Percentiles rank a stretch among this genome's conserved stretches.
Conservation (phyloP, 2,888 invertebrate genomes). For the Automeris io region DNA sequence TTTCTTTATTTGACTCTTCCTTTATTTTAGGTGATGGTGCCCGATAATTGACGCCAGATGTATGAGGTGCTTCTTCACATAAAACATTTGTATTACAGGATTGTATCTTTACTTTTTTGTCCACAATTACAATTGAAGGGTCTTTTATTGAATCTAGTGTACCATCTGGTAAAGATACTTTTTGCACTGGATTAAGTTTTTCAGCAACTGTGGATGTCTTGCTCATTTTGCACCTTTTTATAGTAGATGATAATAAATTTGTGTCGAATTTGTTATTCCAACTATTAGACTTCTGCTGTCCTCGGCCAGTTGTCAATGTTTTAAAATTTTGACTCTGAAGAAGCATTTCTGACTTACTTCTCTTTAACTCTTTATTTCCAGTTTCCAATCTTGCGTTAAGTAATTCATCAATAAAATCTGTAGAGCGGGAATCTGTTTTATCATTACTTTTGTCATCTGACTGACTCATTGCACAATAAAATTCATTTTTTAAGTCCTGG, state of each 20-base stretch:
- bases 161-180: conserved; percentile 41
- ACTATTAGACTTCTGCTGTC: conserved; percentile 82
- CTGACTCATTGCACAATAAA: conserved; percentile 66
- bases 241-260: conserved; percentile 74
- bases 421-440: conserved; percentile 68
- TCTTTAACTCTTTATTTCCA: conserved; percentile 76
- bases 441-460: conserved; percentile 61
- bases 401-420: conserved; percentile 76
- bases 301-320: conserved; percentile 68
- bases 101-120: conserved; percentile 56
- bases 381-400: conserved; percentile 70
- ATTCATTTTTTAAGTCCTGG: conserved; percentile 81
- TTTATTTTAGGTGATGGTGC: conserved; percentile 59
- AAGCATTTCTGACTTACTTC: conserved; percentile 81
- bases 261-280: conserved; percentile 84
- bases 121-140: conserved; percentile 31
- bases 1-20: conserved; percentile 45
- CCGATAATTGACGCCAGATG: conserved; percentile 63
- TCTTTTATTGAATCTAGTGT: conserved; percentile 57
- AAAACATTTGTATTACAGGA: conserved; percentile 33
- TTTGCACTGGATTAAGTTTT: conserved; percentile 62
- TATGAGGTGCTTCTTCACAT: conserved; percentile 59
- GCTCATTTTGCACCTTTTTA: conserved; percentile 82
- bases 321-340: conserved; percentile 69
- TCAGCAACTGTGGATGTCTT: conserved; percentile 62